Evolutionary conservation across 2,113 vertebrate genomes (phyloP).

Genomic region (Chionis minor): DNA sequence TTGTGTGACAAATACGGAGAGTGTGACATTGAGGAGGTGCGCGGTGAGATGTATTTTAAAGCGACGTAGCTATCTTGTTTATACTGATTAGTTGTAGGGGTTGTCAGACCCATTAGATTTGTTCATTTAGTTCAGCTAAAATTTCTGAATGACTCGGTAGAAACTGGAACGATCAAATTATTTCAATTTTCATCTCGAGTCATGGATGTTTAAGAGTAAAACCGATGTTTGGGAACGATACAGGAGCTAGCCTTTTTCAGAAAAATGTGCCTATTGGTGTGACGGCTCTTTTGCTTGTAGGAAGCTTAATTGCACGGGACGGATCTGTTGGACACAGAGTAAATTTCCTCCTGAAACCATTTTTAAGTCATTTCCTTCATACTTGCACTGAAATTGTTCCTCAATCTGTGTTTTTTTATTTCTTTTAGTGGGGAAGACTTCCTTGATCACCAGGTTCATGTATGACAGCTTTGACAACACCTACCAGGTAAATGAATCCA

Average conservation of each 20-base stretch:
- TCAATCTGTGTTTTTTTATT: not conserved
- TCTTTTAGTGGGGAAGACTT: conserved; percentile 91
- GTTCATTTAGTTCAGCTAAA: not conserved
- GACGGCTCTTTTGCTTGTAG: not conserved
- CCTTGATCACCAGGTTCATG: conserved; percentile 98
- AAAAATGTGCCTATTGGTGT: not conserved
- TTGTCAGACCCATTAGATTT: not conserved
- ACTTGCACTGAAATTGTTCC: not conserved
- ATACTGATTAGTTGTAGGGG: not conserved
- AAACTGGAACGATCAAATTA: rapidly evolving
- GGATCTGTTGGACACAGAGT: not conserved
- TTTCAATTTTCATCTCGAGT: rapidly evolving
- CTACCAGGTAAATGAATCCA: conserved; percentile 83
- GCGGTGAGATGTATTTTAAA: not conserved
- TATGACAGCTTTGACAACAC: conserved; percentile 99
- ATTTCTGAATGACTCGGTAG: not conserved
- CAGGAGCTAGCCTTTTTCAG: not conserved
- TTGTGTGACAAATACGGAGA: not conserved
- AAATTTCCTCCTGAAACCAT: not conserved
- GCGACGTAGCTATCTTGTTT: rapidly evolving
- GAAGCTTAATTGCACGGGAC: not conserved
- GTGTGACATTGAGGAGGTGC: not conserved
- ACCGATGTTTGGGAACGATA: not conserved
- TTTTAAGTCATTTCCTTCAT: not conserved
- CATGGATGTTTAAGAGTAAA: not conserved